Percentiles rank a stretch among this genome's conserved stretches.
Evolutionary conservation across 2,113 vertebrate genomes (phyloP).

Genomic region (Nesoenas mayeri): DNA sequence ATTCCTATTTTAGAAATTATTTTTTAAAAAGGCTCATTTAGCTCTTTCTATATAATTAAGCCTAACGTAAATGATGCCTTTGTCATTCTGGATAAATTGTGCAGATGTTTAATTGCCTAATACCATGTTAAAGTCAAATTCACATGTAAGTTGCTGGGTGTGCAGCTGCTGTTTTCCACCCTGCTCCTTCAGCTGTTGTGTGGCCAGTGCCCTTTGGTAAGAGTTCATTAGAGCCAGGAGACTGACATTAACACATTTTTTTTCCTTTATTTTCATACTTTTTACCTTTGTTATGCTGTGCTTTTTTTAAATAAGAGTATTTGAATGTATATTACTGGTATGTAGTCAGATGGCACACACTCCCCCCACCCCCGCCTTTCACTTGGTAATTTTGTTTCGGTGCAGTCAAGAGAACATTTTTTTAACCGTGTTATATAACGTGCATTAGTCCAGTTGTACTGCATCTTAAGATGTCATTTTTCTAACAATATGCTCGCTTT

Average conservation of each 20-base stretch:
- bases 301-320: not conserved
- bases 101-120: not conserved
- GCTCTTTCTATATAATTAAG: not conserved
- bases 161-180: not conserved
- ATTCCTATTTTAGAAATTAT: conserved; percentile 1
- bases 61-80: not conserved
- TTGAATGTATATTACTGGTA: not conserved
- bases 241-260: not conserved
- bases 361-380: not conserved
- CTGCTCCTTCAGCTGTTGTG: accelerated
- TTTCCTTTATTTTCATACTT: not conserved
- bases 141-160: not conserved
- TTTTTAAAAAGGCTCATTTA: not conserved
- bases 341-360: not conserved
- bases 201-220: accelerated
- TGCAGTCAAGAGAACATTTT: not conserved
- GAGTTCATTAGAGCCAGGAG: not conserved
- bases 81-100: not conserved
- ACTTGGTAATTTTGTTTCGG: not conserved
- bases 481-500: conserved; percentile 1
- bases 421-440: not conserved
- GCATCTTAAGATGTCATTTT: conserved; percentile 5
- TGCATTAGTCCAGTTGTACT: not conserved
- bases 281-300: not conserved
- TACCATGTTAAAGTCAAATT: not conserved